phyloP scores from a whole-genome alignment of 35 echinoderm and acorn worm species.

The Hemicentrotus pulcherrimus region DNA sequence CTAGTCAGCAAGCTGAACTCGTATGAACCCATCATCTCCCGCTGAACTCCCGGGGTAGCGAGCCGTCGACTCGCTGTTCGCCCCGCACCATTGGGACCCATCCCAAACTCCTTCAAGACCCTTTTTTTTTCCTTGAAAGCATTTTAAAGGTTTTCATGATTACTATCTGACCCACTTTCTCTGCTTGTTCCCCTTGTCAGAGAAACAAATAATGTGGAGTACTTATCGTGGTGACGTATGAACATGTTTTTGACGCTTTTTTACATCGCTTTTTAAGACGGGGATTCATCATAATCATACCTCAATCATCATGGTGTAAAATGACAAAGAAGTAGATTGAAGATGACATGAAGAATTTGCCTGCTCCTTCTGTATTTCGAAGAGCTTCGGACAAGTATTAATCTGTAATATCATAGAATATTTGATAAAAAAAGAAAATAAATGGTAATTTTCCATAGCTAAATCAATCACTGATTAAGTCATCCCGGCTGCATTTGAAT shows the following conservation, averaged over 20 bases:
- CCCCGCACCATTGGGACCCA: conserved; percentile 32
- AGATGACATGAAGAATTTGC: neutral
- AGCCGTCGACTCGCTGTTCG: conserved; percentile 17
- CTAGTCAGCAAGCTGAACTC: conserved; percentile 20
- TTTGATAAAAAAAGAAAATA: too few species aligned
- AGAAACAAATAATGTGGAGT: conserved; percentile 25
- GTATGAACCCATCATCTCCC: conserved; percentile 31
- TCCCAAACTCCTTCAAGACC: neutral
- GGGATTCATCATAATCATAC: conserved; percentile 28
- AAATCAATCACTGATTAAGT: too few species aligned
- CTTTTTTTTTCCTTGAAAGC: neutral
- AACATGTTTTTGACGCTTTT: conserved; percentile 46
- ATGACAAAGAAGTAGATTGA: conserved; percentile 23
- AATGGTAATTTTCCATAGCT: too few species aligned
- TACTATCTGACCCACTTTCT: conserved; percentile 49
- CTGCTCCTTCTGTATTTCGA: neutral
- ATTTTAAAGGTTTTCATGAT: conserved; percentile 49
- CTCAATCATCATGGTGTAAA: neutral
- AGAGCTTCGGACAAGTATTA: neutral
- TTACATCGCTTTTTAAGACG: conserved; percentile 26
- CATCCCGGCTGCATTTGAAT: too few species aligned
- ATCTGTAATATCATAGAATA: too few species aligned
- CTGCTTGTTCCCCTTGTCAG: conserved; percentile 23
- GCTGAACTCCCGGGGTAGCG: conserved; percentile 39
- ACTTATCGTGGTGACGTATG: conserved; percentile 28